phyloP scores from a whole-genome alignment of 2,797 vertebrate species.

The Takifugu rubripes region DNA sequence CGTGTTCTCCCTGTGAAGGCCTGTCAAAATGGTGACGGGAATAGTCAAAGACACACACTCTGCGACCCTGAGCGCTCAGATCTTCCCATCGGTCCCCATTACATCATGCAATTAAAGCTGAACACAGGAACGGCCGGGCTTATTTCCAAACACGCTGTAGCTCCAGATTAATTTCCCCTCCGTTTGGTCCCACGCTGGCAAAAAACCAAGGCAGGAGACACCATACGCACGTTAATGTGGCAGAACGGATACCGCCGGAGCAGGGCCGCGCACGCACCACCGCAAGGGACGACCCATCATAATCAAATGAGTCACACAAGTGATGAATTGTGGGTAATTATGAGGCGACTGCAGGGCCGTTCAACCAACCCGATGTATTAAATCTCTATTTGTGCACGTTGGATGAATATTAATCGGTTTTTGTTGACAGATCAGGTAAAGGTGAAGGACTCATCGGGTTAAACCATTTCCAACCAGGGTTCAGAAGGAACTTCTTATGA shows the following conservation, averaged over 20 bases:
- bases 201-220: conserved; percentile 37
- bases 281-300: conserved; percentile 18
- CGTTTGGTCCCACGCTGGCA: conserved; percentile 30
- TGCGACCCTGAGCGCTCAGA: background rate
- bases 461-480: conserved; percentile 8
- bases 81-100: conserved; percentile 38
- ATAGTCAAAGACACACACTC: background rate
- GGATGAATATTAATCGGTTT: conserved; percentile 43
- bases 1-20: background rate
- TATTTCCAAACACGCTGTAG: conserved; percentile 50
- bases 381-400: conserved; percentile 33
- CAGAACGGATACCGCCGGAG: conserved; percentile 32
- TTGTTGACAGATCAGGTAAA: conserved; percentile 28
- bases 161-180: conserved; percentile 53
- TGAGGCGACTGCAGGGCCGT: conserved; percentile 10
- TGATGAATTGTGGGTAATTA: conserved; percentile 56
- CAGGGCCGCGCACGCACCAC: conserved; percentile 11
- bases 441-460: conserved; percentile 35
- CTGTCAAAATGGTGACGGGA: background rate
- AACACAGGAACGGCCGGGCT: conserved; percentile 52
- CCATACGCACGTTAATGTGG: conserved; percentile 38
- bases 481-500: no score
- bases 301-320: conserved; percentile 25
- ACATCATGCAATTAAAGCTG: conserved; percentile 60
- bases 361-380: conserved; percentile 26